A percentile compares a stretch with the other conserved stretches of the same genome.
Evolutionary conservation across 2,797 vertebrate genomes (phyloP).

Genomic region (Tenualosa ilisha): DNA sequence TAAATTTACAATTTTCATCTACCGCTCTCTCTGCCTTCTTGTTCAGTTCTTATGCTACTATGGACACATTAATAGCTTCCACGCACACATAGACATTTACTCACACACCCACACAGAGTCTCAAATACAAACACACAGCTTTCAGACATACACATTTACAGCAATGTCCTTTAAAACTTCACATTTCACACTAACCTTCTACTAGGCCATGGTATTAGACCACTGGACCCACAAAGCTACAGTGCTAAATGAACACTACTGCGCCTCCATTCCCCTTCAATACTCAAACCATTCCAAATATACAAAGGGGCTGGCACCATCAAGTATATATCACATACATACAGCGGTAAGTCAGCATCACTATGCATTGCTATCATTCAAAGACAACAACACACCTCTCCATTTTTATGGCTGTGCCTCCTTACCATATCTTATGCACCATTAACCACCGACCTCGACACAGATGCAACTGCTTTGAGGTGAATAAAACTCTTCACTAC

Average conservation of each 20-base stretch:
- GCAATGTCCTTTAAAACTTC: not conserved
- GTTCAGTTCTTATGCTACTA: no score
- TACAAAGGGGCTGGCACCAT: not conserved
- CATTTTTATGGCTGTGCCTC: not conserved
- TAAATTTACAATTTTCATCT: conserved; percentile 49
- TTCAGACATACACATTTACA: not conserved
- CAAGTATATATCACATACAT: not conserved
- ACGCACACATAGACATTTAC: conserved; percentile 31
- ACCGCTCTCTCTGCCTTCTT: conserved; percentile 27
- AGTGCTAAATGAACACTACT: not conserved
- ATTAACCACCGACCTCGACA: not conserved
- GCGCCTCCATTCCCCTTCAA: not conserved
- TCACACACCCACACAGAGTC: conserved; percentile 52
- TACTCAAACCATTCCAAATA: not conserved
- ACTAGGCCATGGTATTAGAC: not conserved
- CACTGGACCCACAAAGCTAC: not conserved
- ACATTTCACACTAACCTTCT: not conserved
- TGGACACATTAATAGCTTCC: not conserved
- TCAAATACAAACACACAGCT: not conserved
- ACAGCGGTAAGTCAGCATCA: not conserved
- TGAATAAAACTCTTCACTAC: not conserved
- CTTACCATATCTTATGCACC: not conserved
- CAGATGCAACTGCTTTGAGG: not conserved
- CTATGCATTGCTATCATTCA: not conserved
- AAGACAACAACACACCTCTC: not conserved